These are phyloP conservation scores for Pontoporia blainvillei DNA, from an alignment of 2,113 vertebrate species.

Conservation along the genomic window DNA sequence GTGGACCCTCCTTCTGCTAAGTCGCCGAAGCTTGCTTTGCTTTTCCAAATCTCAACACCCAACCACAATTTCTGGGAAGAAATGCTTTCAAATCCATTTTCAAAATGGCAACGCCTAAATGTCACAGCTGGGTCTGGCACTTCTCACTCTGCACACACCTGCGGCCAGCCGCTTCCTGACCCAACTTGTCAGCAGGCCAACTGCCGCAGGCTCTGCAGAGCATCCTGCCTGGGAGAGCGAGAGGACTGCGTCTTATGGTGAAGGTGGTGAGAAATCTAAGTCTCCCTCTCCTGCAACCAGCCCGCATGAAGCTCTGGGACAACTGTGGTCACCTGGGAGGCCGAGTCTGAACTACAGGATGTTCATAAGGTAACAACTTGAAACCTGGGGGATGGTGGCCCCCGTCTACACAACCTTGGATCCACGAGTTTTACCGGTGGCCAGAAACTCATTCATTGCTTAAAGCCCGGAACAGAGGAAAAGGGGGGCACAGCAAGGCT, in stretches of 20 bases:
- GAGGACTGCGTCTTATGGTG: not conserved
- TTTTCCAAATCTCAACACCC: not conserved
- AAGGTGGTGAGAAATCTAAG: not conserved
- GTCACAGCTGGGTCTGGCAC: not conserved
- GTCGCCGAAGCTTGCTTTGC: not conserved
- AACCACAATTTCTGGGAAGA: not conserved
- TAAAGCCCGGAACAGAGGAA: not conserved
- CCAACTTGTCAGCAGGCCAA: not conserved
- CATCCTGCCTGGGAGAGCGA: not conserved
- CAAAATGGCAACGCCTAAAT: not conserved
- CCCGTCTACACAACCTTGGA: not conserved
- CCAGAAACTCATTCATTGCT: not conserved
- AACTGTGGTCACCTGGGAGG: not conserved
- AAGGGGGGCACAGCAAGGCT: not conserved
- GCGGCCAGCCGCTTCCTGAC: not conserved
- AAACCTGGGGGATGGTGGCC: not conserved
- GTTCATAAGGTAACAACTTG: not conserved
- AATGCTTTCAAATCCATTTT: not conserved
- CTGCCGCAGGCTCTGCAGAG: fast-evolving
- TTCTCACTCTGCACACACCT: not conserved
- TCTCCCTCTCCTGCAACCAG: fast-evolving
- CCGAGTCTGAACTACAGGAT: not conserved
- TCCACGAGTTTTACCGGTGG: not conserved
- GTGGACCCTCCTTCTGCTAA: not conserved
- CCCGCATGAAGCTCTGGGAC: not conserved